Evolutionary conservation across 2,113 vertebrate genomes (phyloP).

Genomic region (Aspiorhynchus laticeps): DNA sequence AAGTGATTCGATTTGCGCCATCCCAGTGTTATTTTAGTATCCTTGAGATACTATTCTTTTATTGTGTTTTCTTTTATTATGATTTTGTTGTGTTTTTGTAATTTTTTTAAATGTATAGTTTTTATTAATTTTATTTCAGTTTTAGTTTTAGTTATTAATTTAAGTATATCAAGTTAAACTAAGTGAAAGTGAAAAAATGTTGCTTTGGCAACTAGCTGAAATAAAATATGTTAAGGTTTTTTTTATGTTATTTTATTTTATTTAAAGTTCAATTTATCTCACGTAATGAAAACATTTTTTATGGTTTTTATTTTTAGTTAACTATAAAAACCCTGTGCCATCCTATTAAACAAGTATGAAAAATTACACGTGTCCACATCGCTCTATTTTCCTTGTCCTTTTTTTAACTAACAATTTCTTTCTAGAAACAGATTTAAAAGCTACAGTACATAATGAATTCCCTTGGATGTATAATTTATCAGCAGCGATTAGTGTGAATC

Average conservation of each 20-base stretch:
- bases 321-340: not conserved
- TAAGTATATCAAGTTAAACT: not conserved
- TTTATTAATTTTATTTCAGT: not conserved
- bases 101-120: too few species aligned
- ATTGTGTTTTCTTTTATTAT: too few species aligned
- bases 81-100: too few species aligned
- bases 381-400: not conserved
- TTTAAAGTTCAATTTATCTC: not conserved
- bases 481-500: constrained; percentile 77
- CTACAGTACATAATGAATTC: constrained; percentile 65
- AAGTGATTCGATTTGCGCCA: not conserved
- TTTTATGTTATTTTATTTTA: too few species aligned
- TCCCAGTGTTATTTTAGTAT: not conserved
- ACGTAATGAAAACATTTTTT: not conserved
- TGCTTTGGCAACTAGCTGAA: not conserved
- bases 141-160: not conserved
- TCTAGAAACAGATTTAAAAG: constrained; percentile 33
- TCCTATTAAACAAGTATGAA: constrained; percentile 1
- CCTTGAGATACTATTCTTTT: not conserved
- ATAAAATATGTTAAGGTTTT: too few species aligned
- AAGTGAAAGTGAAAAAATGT: too few species aligned
- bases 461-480: constrained; percentile 84
- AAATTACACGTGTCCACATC: not conserved
- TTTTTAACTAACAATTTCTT: constrained; percentile 43
- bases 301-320: not conserved